Percentiles rank a stretch among this genome's conserved stretches.
Conservation (phyloP, 2,888 invertebrate genomes). For the Stegophylla sp. region DNA sequence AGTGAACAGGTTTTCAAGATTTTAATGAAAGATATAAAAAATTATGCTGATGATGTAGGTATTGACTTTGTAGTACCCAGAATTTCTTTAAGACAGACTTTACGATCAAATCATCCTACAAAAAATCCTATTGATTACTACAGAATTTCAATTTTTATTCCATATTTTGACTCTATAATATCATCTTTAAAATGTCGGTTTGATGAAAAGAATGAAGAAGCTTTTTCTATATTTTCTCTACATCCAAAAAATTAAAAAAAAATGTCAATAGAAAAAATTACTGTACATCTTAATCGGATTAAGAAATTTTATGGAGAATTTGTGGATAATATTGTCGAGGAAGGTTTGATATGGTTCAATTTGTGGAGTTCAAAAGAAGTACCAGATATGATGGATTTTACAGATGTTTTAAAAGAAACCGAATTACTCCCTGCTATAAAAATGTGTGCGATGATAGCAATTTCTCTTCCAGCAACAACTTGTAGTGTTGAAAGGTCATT, state of each 20-base stretch:
- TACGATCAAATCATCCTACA: too few relatives aligned
- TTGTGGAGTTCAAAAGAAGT: slow-evolving; percentile 32
- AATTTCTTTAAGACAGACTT: too few relatives aligned
- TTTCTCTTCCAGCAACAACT: slow-evolving; percentile 30
- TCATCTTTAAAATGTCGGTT: neutral
- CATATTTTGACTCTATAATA: slow-evolving; percentile 14
- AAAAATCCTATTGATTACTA: too few relatives aligned
- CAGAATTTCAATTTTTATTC: too few relatives aligned
- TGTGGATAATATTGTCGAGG: slow-evolving; percentile 26
- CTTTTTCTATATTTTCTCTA: slow-evolving; percentile 32
- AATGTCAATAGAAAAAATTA: slow-evolving; percentile 7
- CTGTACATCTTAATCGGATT: neutral
- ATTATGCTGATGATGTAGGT: too few relatives aligned
- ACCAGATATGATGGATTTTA: slow-evolving; percentile 30
- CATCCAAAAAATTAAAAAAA: slow-evolving; percentile 9
- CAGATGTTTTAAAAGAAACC: slow-evolving; percentile 30
- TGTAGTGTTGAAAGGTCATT: slow-evolving; percentile 35
- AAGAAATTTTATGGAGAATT: slow-evolving; percentile 16
- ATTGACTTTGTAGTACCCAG: too few relatives aligned
- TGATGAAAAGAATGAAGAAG: neutral
- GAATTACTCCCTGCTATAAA: slow-evolving; percentile 25
- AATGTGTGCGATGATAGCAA: slow-evolving; percentile 35
- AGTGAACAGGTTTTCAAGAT: neutral
- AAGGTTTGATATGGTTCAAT: slow-evolving; percentile 25
- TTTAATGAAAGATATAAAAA: too few relatives aligned